Conservation (phyloP, 2,113 vertebrate species). For the Myrmecophaga tridactyla region DNA sequence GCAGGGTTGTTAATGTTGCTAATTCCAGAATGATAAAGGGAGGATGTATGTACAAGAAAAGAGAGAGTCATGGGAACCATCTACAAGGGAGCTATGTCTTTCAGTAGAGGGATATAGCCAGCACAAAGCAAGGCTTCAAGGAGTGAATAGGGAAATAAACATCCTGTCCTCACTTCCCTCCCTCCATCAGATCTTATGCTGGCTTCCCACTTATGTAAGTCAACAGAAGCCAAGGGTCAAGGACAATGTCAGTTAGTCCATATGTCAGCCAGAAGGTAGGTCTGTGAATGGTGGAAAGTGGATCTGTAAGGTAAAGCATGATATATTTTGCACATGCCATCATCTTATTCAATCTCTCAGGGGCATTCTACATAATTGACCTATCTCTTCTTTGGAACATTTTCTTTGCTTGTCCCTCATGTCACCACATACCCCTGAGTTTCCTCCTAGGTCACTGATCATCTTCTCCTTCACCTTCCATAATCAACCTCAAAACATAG, state of each 20-base stretch:
- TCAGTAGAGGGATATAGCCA: neutral
- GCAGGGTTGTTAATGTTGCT: neutral
- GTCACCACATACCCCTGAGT: fast-evolving
- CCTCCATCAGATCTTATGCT: neutral
- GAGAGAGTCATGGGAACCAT: neutral
- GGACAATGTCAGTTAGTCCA: neutral
- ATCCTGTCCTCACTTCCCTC: neutral
- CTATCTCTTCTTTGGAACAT: neutral
- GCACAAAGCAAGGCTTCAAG: neutral
- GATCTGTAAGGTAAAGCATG: neutral
- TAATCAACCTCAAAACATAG: neutral
- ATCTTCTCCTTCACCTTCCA: neutral
- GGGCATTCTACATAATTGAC: neutral
- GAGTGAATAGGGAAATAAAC: neutral
- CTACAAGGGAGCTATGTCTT: neutral
- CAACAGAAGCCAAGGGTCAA: neutral
- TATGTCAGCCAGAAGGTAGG: neutral
- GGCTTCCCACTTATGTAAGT: neutral
- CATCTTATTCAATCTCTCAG: too few relatives aligned
- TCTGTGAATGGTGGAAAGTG: neutral
- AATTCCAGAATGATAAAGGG: neutral
- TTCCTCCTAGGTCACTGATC: neutral
- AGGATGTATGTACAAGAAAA: neutral
- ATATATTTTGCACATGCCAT: neutral
- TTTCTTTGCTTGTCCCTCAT: neutral